Percentiles rank a stretch among this genome's conserved stretches.
Conservation (phyloP, 2,888 invertebrate genomes). For the Lissocephala sabroskyi region DNA sequence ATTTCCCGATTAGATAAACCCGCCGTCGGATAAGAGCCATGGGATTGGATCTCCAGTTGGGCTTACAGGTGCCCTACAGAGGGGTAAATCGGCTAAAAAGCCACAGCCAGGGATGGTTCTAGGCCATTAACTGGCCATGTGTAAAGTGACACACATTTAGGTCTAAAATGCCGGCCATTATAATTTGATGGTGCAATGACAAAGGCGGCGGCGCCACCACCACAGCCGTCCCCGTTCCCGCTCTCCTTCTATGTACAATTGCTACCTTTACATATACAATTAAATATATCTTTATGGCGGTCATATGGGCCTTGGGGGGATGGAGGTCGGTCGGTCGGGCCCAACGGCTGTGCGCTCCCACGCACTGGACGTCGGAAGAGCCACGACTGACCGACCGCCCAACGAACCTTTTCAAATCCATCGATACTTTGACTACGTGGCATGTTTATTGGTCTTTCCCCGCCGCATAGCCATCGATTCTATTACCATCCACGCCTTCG, state of each 20-base stretch:
- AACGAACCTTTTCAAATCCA: constrained; percentile 52
- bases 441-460: constrained; percentile 48
- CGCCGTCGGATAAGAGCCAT: constrained; percentile 15
- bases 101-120: too few relatives aligned
- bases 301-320: too few relatives aligned
- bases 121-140: too few relatives aligned
- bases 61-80: too few relatives aligned
- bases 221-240: too few relatives aligned
- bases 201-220: constrained; percentile 14
- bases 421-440: constrained; percentile 58
- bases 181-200: constrained; percentile 63
- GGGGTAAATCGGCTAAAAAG: too few relatives aligned
- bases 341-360: constrained; percentile 58
- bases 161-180: constrained; percentile 55
- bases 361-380: constrained; percentile 16
- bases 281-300: constrained; percentile 5
- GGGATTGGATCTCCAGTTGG: too few relatives aligned
- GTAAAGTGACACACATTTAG: constrained; percentile 56
- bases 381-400: neutral
- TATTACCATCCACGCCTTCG: too few relatives aligned
- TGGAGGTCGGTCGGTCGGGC: too few relatives aligned
- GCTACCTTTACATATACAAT: constrained; percentile 7
- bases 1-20: constrained; percentile 41
- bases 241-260: constrained; percentile 8
- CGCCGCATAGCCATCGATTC: too few relatives aligned